Base-by-base conservation (phyloP, 2,888 invertebrate genomes). In the Agapetus fuscipes region DNA sequence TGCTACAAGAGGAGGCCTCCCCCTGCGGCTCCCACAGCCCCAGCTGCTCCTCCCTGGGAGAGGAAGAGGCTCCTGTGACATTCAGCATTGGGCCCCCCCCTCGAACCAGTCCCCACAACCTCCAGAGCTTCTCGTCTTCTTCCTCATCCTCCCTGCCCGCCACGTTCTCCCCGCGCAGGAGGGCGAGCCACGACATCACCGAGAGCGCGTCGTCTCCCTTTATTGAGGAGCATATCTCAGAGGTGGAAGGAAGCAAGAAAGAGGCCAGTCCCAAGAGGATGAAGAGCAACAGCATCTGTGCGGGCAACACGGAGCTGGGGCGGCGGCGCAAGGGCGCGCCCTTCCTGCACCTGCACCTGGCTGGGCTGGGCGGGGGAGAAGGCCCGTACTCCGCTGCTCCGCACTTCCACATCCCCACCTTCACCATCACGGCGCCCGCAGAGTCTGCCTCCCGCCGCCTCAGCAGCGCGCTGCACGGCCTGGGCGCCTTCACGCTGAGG, bases 401-500 rank as follows among this genome's bases (percentile, higher is more conserved):
- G 32, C 72, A 76, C 54, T 61, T 72, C 62, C 60, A 59, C 59
- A 60, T 72, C 59, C 63, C 73, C 45, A 60, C 70, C 52, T 61
- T 73, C 61, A 59, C 72, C 54, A 58, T 74, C 61, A 63, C 74
- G 49, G 62, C 73, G 56, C 57, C 74, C 53, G 61, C 72, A 50
- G 64, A 72, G 58, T 56, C 69, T 61, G 53, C 55, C 72, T 44
- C 54, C 56, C 20, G 71, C 56, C 55, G 67, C 55, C 54, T 63
- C 61, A 62, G 71, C 64, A 62, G 63, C 60, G 62, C 69, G 54
- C 64, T 63, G 58, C 59, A 64, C 36, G 59, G 54, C 31, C 65
- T 70, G 57, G 76, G 80, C 61, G 78, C 78, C 55, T 76, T 83
- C 55, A 78, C 77, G 43, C 71, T 82, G 34, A 71, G 81, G 45